Conservation (phyloP, 2,113 vertebrate species). For the cattle (Bos taurus) region DNA sequence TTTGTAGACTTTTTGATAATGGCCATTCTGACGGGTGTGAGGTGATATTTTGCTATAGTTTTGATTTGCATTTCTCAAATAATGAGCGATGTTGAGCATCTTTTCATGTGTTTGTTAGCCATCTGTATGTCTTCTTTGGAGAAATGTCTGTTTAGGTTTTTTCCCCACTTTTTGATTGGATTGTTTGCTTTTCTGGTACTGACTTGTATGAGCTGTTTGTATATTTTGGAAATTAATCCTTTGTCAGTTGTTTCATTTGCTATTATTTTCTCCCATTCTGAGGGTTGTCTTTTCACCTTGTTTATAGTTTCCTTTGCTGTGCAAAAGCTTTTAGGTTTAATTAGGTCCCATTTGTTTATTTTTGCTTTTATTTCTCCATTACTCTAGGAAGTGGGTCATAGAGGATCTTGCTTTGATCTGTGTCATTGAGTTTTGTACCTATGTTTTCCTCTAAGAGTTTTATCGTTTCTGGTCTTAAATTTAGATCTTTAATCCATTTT, state of each 20-base stretch:
- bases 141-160: not conserved
- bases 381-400: not conserved
- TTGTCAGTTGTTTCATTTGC: not conserved
- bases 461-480: not conserved
- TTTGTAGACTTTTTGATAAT: not conserved
- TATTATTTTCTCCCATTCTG: not conserved
- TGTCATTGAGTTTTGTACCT: not conserved
- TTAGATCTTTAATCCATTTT: not conserved
- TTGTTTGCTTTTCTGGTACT: not conserved
- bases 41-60: not conserved
- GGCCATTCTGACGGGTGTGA: not conserved
- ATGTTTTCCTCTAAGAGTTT: not conserved
- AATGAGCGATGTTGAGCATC: not conserved
- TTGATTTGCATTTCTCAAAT: not conserved
- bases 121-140: not conserved
- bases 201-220: not conserved
- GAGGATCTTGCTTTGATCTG: not conserved
- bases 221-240: not conserved
- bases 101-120: not conserved
- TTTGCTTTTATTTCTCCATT: not conserved
- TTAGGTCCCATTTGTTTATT: not conserved
- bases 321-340: not conserved
- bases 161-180: not conserved
- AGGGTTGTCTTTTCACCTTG: not conserved
- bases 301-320: not conserved